phyloP scores from a whole-genome alignment of 2,113 vertebrate species.

The Lepisosteus oculatus region DNA sequence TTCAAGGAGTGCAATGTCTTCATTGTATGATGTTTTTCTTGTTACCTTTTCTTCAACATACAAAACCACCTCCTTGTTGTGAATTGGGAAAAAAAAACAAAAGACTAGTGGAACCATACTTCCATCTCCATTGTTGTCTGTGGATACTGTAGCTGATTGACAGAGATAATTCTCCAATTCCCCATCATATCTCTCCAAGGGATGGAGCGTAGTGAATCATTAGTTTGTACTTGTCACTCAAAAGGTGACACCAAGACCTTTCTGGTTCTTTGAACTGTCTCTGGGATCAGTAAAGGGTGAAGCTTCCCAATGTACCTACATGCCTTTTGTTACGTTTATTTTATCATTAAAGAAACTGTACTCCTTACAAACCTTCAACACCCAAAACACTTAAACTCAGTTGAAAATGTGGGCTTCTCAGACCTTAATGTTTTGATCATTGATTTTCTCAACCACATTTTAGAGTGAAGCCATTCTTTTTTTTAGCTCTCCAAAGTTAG shows the following conservation, averaged over 20 bases:
- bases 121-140: constrained; percentile 43
- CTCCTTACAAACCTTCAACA: background rate
- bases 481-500: no score
- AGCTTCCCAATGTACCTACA: constrained; percentile 32
- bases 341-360: background rate
- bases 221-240: constrained; percentile 66
- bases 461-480: no score
- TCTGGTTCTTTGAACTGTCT: constrained; percentile 15
- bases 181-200: constrained; percentile 17
- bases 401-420: no score
- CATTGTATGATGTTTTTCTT: constrained; percentile 48
- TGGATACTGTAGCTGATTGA: constrained; percentile 52
- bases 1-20: constrained; percentile 18
- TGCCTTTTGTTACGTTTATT: background rate
- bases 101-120: constrained; percentile 30
- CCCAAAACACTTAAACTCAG: no score
- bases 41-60: constrained; percentile 38
- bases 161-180: constrained; percentile 37
- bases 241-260: constrained; percentile 37
- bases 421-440: no score
- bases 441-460: no score
- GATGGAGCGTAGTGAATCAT: constrained; percentile 37
- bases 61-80: constrained; percentile 40
- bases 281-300: constrained; percentile 36
- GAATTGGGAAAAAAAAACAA: constrained; percentile 52